Evolutionary conservation across 2,888 invertebrate species (phyloP).

Genomic region (Stictocephala bisonia): DNA sequence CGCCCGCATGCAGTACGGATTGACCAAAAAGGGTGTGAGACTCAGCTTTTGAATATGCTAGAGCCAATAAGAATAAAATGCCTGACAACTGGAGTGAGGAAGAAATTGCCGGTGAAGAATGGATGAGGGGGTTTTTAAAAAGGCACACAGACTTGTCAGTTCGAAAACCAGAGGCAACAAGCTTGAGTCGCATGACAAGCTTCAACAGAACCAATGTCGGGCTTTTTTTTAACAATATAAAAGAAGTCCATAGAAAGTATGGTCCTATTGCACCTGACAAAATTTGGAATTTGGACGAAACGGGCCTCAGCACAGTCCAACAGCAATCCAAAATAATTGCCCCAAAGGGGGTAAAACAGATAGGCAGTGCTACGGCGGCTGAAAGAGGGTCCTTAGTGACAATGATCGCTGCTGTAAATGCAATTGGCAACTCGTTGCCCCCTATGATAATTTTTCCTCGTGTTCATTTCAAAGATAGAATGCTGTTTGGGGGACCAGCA

Average conservation of each 20-base stretch:
- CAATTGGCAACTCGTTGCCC: constrained; percentile 55
- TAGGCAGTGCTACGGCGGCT: constrained; percentile 20
- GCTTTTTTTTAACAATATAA: constrained; percentile 11
- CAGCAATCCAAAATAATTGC: constrained; percentile 1
- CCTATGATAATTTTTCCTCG: constrained; percentile 61
- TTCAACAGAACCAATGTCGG: constrained; percentile 1
- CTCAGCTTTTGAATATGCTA: not conserved
- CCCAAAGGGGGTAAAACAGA: constrained; percentile 21
- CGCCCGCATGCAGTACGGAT: constrained; percentile 5
- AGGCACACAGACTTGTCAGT: constrained; percentile 47
- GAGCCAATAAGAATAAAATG: not conserved
- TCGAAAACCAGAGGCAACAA: constrained; percentile 1
- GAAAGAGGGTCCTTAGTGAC: constrained; percentile 53
- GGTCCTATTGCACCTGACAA: constrained; percentile 18
- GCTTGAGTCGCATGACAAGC: constrained; percentile 8
- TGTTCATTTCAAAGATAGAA: constrained; percentile 56
- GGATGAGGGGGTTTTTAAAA: not conserved
- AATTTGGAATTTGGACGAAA: constrained; percentile 33
- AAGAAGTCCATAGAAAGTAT: constrained; percentile 22
- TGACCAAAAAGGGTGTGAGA: not conserved
- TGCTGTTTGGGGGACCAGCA: constrained; percentile 58
- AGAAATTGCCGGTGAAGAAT: not conserved
- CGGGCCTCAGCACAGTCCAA: constrained; percentile 27
- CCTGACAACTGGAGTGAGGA: not conserved
- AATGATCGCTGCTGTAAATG: constrained; percentile 53